Conservation (phyloP, 2,888 invertebrate genomes). For the Panorpa germanica region DNA sequence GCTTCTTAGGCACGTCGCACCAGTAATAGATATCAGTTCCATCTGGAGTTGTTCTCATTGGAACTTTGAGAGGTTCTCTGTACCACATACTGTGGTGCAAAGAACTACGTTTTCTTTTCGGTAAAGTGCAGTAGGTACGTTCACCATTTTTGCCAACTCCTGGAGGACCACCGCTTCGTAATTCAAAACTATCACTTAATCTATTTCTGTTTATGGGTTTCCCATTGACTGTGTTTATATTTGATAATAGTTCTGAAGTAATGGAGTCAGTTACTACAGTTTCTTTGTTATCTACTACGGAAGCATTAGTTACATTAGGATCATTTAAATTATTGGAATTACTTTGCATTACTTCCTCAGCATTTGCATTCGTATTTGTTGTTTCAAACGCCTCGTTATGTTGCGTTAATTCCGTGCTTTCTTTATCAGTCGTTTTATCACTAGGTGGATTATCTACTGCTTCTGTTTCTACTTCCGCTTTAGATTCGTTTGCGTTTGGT, state of each 20-base stretch:
- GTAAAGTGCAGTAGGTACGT: constrained; percentile 33
- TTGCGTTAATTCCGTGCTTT: constrained; percentile 9
- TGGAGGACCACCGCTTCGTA: constrained; percentile 14
- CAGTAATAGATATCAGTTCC: constrained; percentile 75
- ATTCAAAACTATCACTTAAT: too few relatives aligned
- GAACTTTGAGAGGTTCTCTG: constrained; percentile 30
- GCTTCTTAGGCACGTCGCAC: constrained; percentile 55
- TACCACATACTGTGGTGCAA: not conserved
- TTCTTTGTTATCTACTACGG: too few relatives aligned
- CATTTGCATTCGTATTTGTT: not conserved
- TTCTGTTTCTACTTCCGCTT: constrained; percentile 2
- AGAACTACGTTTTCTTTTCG: constrained; percentile 22
- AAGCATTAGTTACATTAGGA: too few relatives aligned
- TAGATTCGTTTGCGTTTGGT: not conserved
- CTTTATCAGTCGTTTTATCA: constrained; percentile 12
- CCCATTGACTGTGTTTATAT: too few relatives aligned
- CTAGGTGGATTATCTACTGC: constrained; percentile 1
- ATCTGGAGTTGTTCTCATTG: constrained; percentile 60
- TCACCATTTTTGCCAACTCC: constrained; percentile 16
- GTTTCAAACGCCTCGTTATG: not conserved
- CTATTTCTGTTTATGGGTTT: too few relatives aligned
- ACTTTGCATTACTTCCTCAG: too few relatives aligned
- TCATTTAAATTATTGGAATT: too few relatives aligned
- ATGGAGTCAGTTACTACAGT: too few relatives aligned
- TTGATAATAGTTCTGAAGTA: too few relatives aligned